Percentiles rank a stretch among this genome's conserved stretches.
Conservation (phyloP, 2,113 vertebrate genomes). For the Crypturellus undulatus region DNA sequence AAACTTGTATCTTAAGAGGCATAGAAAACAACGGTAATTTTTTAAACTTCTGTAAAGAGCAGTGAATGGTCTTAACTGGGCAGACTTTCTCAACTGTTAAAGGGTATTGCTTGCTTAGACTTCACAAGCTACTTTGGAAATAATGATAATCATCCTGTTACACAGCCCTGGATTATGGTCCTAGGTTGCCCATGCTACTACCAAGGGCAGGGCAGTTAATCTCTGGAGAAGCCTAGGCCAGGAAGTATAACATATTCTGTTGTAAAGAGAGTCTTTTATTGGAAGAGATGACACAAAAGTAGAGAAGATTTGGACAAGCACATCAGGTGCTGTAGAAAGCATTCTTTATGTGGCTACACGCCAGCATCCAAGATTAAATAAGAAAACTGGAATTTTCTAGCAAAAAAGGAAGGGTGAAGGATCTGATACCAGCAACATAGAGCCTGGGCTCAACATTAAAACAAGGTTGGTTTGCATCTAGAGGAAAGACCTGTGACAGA, state of each 20-base stretch:
- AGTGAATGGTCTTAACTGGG: neutral
- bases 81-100: neutral
- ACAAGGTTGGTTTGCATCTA: neutral
- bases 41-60: neutral
- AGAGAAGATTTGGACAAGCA: neutral
- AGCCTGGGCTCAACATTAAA: neutral
- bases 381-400: neutral
- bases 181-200: neutral
- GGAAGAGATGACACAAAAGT: neutral
- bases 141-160: too few species aligned
- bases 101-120: neutral
- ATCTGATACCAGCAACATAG: neutral
- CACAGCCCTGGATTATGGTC: neutral
- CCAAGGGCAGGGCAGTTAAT: neutral
- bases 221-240: neutral
- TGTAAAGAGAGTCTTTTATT: neutral
- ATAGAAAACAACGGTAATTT: neutral
- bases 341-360: neutral
- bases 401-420: neutral
- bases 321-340: neutral
- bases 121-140: neutral
- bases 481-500: neutral
- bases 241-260: neutral
- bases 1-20: conserved; percentile 78
- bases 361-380: neutral